Conservation (phyloP, 2,797 vertebrate species). For the Chrysocyon brachyurus region DNA sequence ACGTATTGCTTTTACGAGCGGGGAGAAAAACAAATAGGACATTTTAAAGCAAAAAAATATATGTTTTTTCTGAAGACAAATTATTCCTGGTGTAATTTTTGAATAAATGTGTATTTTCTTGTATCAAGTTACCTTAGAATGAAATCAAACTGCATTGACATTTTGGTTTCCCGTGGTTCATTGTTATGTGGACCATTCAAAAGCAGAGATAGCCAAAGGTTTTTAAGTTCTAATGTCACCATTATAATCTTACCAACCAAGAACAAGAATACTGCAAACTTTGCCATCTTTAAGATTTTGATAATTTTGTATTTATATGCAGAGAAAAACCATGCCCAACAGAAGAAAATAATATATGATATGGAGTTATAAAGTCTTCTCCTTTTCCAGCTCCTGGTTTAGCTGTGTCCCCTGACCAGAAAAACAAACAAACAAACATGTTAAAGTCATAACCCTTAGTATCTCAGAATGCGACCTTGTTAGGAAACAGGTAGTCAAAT, state of each 20-base stretch:
- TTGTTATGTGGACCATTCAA: background rate
- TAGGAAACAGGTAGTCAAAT: background rate
- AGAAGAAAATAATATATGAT: constrained; percentile 22
- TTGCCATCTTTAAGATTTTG: background rate
- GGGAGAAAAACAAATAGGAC: too few relatives aligned
- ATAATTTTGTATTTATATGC: background rate
- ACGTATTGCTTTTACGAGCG: too few relatives aligned
- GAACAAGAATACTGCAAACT: background rate
- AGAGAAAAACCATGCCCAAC: background rate
- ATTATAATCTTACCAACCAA: background rate
- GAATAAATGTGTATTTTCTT: background rate
- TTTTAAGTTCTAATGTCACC: background rate
- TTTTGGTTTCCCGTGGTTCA: background rate
- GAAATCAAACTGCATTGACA: background rate
- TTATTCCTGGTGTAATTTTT: background rate
- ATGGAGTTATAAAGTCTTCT: background rate
- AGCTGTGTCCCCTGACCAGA: background rate
- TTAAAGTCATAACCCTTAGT: background rate
- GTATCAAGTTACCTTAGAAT: background rate
- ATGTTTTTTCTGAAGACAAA: background rate
- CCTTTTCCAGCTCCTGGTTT: background rate
- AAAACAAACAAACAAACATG: background rate
- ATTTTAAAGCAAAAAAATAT: too few relatives aligned
- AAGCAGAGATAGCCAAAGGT: background rate
- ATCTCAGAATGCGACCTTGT: background rate